These are phyloP conservation scores for Uromys caudimaculatus DNA, from an alignment of 2,797 vertebrate genomes.

Conservation along the genomic window DNA sequence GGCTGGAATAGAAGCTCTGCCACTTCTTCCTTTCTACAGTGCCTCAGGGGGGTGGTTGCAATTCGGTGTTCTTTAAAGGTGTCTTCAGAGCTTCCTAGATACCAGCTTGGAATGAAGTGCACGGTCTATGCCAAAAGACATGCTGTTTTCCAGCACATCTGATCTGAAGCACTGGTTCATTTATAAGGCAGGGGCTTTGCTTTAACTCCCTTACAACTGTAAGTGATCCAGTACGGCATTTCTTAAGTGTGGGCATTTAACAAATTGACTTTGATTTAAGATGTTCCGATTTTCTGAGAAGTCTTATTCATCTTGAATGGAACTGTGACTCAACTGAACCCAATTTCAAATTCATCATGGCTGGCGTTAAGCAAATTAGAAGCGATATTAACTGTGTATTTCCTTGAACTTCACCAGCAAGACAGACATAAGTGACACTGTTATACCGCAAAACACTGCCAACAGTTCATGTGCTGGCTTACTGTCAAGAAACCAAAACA, in stretches of 20 bases:
- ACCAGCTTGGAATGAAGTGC: constrained; percentile 48
- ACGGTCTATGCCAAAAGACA: constrained; percentile 36
- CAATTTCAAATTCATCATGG: constrained; percentile 63
- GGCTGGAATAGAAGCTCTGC: constrained; percentile 34
- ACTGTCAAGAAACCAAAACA: constrained; percentile 65
- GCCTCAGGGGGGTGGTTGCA: not conserved
- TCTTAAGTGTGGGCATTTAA: constrained; percentile 64
- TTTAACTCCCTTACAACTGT: constrained; percentile 60
- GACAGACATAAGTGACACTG: constrained; percentile 48
- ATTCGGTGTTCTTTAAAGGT: constrained; percentile 67
- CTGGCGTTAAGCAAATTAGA: constrained; percentile 67
- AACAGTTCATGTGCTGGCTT: constrained; percentile 59
- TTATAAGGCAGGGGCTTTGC: constrained; percentile 51
- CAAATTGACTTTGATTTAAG: constrained; percentile 63
- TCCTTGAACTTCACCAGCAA: constrained; percentile 62
- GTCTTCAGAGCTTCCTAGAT: constrained; percentile 67
- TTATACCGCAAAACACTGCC: constrained; percentile 57
- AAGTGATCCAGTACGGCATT: constrained; percentile 65
- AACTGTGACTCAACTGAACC: constrained; percentile 56
- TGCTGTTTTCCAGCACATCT: constrained; percentile 66
- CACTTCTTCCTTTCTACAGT: constrained; percentile 35
- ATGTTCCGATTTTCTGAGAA: constrained; percentile 52
- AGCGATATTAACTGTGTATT: constrained; percentile 42
- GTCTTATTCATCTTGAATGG: constrained; percentile 56
- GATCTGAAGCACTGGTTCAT: constrained; percentile 63